Percentiles rank a stretch among this genome's conserved stretches.
Conservation (phyloP, 1,140 invertebrate species). For the Magallana gigas region DNA sequence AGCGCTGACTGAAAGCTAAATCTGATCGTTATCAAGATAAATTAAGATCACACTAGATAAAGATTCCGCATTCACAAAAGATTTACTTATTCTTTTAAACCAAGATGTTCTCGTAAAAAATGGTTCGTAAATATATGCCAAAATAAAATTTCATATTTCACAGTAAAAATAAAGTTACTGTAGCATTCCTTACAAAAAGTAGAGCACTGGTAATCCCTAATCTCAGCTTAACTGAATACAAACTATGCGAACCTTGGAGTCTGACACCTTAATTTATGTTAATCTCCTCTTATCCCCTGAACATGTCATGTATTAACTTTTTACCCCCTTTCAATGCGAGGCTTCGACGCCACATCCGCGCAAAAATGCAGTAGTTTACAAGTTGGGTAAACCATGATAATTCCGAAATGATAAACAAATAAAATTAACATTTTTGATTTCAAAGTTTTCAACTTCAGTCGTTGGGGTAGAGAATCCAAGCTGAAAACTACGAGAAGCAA, state of each 20-base stretch:
- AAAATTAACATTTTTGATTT: constrained; percentile 28
- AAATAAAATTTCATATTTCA: neutral
- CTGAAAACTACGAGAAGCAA: too few relatives aligned
- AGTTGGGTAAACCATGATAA: neutral
- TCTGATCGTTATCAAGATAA: neutral
- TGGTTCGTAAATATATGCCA: neutral
- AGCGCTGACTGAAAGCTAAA: too few relatives aligned
- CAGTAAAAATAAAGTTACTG: too few relatives aligned
- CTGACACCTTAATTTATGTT: constrained; percentile 25
- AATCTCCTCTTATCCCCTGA: neutral
- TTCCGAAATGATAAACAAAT: constrained; percentile 7
- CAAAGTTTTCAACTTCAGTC: neutral
- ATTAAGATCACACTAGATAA: neutral
- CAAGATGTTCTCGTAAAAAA: neutral
- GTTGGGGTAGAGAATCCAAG: neutral
- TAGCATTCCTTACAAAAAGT: constrained; percentile 6
- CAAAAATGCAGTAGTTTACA: too few relatives aligned
- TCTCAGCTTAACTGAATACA: neutral
- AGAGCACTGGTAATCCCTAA: constrained; percentile 2
- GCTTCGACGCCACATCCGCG: neutral
- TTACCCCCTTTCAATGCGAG: neutral
- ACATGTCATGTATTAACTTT: neutral
- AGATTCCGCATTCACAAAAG: too few relatives aligned
- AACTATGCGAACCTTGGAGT: neutral
- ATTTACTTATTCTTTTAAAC: too few relatives aligned